phyloP scores from a whole-genome alignment of 1,140 invertebrate genomes.

The Zaprionus africanus region DNA sequence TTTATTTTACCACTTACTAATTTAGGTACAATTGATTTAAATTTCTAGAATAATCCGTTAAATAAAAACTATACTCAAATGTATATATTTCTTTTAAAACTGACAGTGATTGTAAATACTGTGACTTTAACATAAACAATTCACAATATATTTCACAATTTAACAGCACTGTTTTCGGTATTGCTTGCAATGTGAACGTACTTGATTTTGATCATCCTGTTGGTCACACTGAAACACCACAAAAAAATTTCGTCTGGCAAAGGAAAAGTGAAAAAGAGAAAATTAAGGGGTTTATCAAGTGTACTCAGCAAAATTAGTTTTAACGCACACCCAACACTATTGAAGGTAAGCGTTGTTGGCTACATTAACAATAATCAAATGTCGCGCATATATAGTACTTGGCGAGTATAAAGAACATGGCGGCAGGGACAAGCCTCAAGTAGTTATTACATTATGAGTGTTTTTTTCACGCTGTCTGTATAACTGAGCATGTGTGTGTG shows the following conservation, averaged over 20 bases:
- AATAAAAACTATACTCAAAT: neutral
- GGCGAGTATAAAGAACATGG: slow-evolving; percentile 42
- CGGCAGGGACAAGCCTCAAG: slow-evolving; percentile 42
- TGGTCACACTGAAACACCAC: slow-evolving; percentile 40
- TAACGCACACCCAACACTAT: slow-evolving; percentile 45
- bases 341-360: slow-evolving; percentile 44
- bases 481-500: slow-evolving; percentile 39
- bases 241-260: slow-evolving; percentile 64
- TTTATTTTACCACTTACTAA: neutral
- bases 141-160: slow-evolving; percentile 3
- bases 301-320: slow-evolving; percentile 50
- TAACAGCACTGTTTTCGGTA: slow-evolving; percentile 16
- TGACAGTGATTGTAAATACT: neutral
- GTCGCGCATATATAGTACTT: neutral
- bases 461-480: slow-evolving; percentile 39
- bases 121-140: slow-evolving; percentile 7
- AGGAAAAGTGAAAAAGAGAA: slow-evolving; percentile 74
- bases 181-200: slow-evolving; percentile 17
- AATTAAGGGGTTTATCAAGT: slow-evolving; percentile 53
- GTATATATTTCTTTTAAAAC: neutral
- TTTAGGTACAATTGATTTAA: too few relatives aligned
- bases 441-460: slow-evolving; percentile 52
- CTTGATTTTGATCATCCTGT: slow-evolving; percentile 12
- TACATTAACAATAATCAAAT: neutral
- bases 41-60: too few relatives aligned